Percentiles rank a stretch among this genome's conserved stretches.
These are phyloP conservation scores for Ceratina calcarata DNA, from an alignment of 1,140 invertebrate genomes.

Conservation along the genomic window DNA sequence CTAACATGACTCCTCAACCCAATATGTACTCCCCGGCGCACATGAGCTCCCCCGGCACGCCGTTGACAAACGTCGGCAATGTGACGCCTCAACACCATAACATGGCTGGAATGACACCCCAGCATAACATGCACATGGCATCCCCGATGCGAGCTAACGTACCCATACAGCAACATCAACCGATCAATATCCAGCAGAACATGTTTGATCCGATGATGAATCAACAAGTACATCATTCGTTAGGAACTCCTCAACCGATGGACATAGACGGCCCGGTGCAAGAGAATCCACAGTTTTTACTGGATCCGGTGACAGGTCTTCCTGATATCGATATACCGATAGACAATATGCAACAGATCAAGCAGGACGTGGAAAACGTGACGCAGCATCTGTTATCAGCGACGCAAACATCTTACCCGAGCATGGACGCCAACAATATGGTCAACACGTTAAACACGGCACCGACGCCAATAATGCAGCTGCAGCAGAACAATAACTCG, in stretches of 20 bases:
- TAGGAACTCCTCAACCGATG: constrained; percentile 66
- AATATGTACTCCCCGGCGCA: constrained; percentile 81
- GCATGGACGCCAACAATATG: constrained; percentile 36
- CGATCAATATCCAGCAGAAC: constrained; percentile 69
- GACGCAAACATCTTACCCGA: constrained; percentile 42
- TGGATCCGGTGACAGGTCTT: constrained; percentile 72
- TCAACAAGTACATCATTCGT: constrained; percentile 72
- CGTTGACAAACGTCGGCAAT: constrained; percentile 64
- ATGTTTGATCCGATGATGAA: constrained; percentile 75
- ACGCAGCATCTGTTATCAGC: constrained; percentile 50
- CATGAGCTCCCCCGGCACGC: constrained; percentile 72
- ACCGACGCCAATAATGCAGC: constrained; percentile 44
- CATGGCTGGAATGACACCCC: constrained; percentile 66
- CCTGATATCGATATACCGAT: constrained; percentile 75
- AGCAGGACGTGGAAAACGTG: constrained; percentile 64
- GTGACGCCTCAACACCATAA: constrained; percentile 70
- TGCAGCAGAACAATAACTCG: constrained; percentile 70
- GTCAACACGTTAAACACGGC: constrained; percentile 32
- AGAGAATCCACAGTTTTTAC: constrained; percentile 72
- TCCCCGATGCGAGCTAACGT: constrained; percentile 65
- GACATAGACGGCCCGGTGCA: constrained; percentile 67
- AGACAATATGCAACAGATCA: constrained; percentile 61
- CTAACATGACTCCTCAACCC: constrained; percentile 79
- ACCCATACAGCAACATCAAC: constrained; percentile 78
- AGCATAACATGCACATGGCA: constrained; percentile 71